Base-by-base conservation (phyloP, 2,888 invertebrate genomes). In the Salticus scenicus region DNA sequence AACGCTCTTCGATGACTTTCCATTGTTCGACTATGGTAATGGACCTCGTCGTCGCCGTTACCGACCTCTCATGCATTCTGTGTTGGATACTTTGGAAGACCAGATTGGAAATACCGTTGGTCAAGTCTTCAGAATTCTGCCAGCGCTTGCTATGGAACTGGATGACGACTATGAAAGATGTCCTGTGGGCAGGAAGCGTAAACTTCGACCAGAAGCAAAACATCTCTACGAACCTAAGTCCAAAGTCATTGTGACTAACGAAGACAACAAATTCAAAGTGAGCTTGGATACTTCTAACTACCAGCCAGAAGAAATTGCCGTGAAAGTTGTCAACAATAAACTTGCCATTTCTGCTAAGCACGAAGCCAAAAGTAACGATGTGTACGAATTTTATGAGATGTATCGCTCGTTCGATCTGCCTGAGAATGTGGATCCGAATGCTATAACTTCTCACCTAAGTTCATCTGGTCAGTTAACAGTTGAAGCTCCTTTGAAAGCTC, bases 321-420 rank as follows among this genome's bases (percentile, higher is more conserved):
- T 80, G 27, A 81, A 74, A 69, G 41, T 74, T 1, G 30, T 74
- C 31, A 51, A 74, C 8, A 63, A 74, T 20, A 73, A 69, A 41
- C 33, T 81, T 0, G 30, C 73, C 24, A 57, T 81, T 28, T 69
- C 73, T 20, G 80, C 80, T 4, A 81, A 74, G 24, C 73, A 81
- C 17, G 80, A 81, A 28, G 51, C 57, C 31, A 81, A 74, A 51
- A 37, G 14, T 1, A 64, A 74, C 12, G 63, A 74, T 57, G 73
- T 69, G 12, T 81, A 81, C 14, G 80, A 81, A 14, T 81, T 57
- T 17, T 67, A 67, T 14, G 80, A 81, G 20, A 80, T 80, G 80
- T 67, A 67, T 8, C 67, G 73, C 0, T 74, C 51, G 2, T 80
- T 80, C 47, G 24, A 51, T 1, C 27, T 80, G 0, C 80, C 80